Conservation (phyloP, 2,113 vertebrate species). For the Carassius auratus region DNA sequence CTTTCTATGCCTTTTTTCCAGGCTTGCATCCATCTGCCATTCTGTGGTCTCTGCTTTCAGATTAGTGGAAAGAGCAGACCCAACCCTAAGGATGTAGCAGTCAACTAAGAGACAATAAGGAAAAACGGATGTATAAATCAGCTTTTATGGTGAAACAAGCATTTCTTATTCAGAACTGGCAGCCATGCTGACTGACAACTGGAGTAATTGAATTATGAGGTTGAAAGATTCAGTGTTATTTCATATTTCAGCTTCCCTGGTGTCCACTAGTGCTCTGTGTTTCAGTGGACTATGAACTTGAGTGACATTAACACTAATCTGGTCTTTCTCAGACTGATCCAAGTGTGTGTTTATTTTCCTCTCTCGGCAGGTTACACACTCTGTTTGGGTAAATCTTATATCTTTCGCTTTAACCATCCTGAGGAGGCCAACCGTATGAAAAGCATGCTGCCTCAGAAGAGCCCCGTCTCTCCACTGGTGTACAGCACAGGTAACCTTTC, state of each 20-base stretch:
- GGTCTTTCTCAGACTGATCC: background rate
- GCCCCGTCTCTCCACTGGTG: conserved; percentile 73
- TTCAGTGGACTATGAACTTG: background rate
- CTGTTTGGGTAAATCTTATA: conserved; percentile 80
- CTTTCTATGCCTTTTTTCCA: conserved; percentile 53
- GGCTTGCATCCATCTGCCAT: conserved; percentile 52
- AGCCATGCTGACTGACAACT: background rate
- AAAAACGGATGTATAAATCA: background rate
- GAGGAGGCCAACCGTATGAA: conserved; percentile 81
- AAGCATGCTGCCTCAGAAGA: conserved; percentile 80
- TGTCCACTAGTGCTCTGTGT: too few species aligned
- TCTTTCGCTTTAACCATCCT: conserved; percentile 82
- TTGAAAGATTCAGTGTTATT: conserved; percentile 14
- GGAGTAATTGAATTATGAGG: background rate
- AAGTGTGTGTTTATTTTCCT: conserved; percentile 37
- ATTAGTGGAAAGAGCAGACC: conserved; percentile 45
- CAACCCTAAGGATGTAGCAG: background rate
- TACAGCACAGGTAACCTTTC: conserved; percentile 75
- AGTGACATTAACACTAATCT: background rate
- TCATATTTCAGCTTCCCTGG: background rate
- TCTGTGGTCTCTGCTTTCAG: conserved; percentile 51
- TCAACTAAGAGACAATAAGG: background rate
- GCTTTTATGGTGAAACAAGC: background rate
- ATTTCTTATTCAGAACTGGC: background rate
- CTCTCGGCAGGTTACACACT: conserved; percentile 75